Base-by-base conservation (phyloP, 2,888 invertebrate species). In the Cryptocephalus moraei region DNA sequence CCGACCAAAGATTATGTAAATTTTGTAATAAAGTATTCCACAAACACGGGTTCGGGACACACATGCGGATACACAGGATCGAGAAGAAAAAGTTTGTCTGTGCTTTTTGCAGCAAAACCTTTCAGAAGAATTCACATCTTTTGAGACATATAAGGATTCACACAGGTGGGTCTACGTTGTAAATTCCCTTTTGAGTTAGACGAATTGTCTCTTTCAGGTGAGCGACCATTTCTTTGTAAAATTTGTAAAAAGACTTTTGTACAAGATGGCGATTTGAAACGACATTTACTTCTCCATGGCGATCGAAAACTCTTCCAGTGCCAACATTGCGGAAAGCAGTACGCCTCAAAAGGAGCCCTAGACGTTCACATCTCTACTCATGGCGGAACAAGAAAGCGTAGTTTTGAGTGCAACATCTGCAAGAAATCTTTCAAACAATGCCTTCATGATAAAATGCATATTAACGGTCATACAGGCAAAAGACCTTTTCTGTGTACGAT, bases 41-140 rank as follows among this genome's bases (percentile, higher is more conserved):
- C 38, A 50, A 51, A 46, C 50, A 52, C 14, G 55, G 55, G 10
- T 55, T 47, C 45, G 55, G 55, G 8, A 49, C 52, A 13, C 64
- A 64, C 46, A 59, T 62, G 58, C 55, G 60, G 38, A 50, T 56
- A 11, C 64, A 63, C 34, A 60, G 56, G 6, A 58, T 60, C 0
- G 60, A 58, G 36, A 61, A 56, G 41, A 56, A 57, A 31, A 40
- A 49, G 22, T 57, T 52, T 45, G 54, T 53, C 8, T 64, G 64
- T 42, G 54, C 54, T 8, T 48, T 54, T 22, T 64, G 64, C 43
- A 58, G 60, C 14, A 61, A 60, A 43, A 46, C 49, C n/a, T 62
- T 60, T 34, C 49, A 52, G 33, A 55, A 52, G 44, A 50, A 49
- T 22, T 55, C 55, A 4, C 55, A 50, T 31, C 43, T 55, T n/a